Evolutionary conservation across 2,888 invertebrate genomes (phyloP), one percentile per base, ranked within the genome.

Genomic region (Drosophila parthenogenetica): DNA sequence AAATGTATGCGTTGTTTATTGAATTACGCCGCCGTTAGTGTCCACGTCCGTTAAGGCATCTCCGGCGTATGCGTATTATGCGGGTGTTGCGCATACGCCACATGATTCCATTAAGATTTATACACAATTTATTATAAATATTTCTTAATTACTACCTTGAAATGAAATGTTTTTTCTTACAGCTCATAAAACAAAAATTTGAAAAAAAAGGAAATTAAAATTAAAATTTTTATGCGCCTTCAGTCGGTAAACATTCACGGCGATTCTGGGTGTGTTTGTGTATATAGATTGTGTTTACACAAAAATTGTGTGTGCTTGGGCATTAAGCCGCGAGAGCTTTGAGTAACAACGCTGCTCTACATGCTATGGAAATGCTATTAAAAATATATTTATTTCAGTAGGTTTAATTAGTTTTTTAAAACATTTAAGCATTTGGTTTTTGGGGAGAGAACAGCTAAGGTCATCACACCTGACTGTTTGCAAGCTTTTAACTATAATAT

Each of bases 41-140:
- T 40, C 37, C 16, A 42, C 8, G 8, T 37, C 29, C 5, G 29
- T 29, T 5, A 5, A 22, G 22, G 37, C 49, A 37, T 4, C 40
- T n/a, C 19, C 11, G 42, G 48, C 64, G 81, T 63, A 68, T 78
- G 50, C 70, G 67, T 70, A 59, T 70, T 78, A 42, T 45, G 60
- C 45, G 19, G 29, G n/a, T 37, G 53, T 60, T 60, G 60, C 66
- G 59, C 48, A 67, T 68, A 58, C 75, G 69, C 69, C 55, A 14
- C 40, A 48, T 74, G 55, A 55, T 53, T 63, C 43, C 37, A 49
- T 53, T 62, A 32, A 25, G 10, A 55, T 53, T 43, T 43, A 11
- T 40, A 16, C 35, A 35, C 35, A 35, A 13, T 35, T 35, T 35
- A 19, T 29, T 14, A 40, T 48, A 37, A n/a, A 8, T 46, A 13